These are phyloP conservation scores for Serripes groenlandicus DNA, from an alignment of 2,888 invertebrate genomes.

Conservation along the genomic window DNA sequence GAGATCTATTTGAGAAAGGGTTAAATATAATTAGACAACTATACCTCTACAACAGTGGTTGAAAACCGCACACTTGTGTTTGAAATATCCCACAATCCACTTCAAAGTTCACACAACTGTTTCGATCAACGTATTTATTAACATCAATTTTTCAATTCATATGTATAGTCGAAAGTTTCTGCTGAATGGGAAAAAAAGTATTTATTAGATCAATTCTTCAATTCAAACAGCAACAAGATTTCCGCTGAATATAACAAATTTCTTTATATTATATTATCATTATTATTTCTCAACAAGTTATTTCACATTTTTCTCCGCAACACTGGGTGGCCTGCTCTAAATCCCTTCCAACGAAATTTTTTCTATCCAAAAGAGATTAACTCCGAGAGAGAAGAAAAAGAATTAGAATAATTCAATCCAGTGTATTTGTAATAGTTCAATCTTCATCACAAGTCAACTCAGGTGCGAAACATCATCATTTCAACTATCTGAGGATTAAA, in stretches of 20 bases:
- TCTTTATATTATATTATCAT: constrained; percentile 5
- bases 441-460: constrained; percentile 27
- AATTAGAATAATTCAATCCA: constrained; percentile 26
- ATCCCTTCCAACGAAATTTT: constrained; percentile 18
- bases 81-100: constrained; percentile 16
- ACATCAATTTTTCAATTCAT: constrained; percentile 9
- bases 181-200: neutral
- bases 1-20: neutral
- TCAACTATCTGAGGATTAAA: constrained; percentile 56
- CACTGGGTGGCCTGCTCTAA: constrained; percentile 27
- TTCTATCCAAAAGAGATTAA: constrained; percentile 24
- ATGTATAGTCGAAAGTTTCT: neutral
- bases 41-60: neutral
- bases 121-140: neutral
- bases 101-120: constrained; percentile 5
- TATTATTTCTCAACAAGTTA: constrained; percentile 21
- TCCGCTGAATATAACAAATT: constrained; percentile 13
- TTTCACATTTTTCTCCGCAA: constrained; percentile 19
- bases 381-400: constrained; percentile 21
- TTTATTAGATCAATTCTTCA: constrained; percentile 1
- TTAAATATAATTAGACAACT: neutral
- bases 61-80: neutral
- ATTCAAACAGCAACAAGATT: constrained; percentile 3
- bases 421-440: constrained; percentile 31
- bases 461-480: constrained; percentile 40